Evolutionary conservation across 2,113 vertebrate genomes (phyloP), one percentile per base, ranked within the genome.

Genomic region (Aplodontia rufa): DNA sequence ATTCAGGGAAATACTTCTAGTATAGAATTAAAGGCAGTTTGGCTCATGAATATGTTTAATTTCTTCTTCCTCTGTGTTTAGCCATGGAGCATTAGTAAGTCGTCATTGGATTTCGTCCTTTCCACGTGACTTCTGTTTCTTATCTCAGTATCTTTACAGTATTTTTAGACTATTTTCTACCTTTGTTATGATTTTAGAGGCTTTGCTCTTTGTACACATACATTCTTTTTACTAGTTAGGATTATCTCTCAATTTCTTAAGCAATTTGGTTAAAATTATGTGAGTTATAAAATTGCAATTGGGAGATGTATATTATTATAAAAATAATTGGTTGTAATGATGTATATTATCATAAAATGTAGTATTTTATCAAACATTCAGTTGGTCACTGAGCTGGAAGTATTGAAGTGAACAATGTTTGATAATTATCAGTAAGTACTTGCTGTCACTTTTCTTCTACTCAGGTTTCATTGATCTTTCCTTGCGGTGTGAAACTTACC

Each of bases 251-350:
- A n/a, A n/a, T n/a, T n/a, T n/a, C n/a, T n/a, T n/a, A n/a, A n/a
- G n/a, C n/a, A n/a, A n/a, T n/a, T n/a, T n/a, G n/a, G n/a, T n/a
- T n/a, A 66, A 91, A 91, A 75, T 87, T 90, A 53, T 53, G 75
- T 88, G 58, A 81, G 47, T 88, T 58, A 75, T 79, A 82, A 64
- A 90, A 83, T 72, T 93, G 12, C 66, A 75, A 5, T 86, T 79
- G 37, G 30, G 30, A 82, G 55, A 47, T 82, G 0, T 86, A 10
- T 75, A n/a, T n/a, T n/a, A n/a, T n/a, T n/a, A n/a, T n/a, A n/a
- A n/a, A n/a, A 30, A 30, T 47, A 53, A 66, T 79, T 49, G 69
- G 53, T 64, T 75, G 17, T 75, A 40, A 42, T 32, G 58, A 32
- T 78, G 37, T 55, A 60, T 75, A 58, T 60, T 76, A 49, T 45